Evolutionary conservation across 64 coral and sea anemone genomes (phyloP), one percentile per base, ranked within the genome.

Genomic region (Montipora sp.): DNA sequence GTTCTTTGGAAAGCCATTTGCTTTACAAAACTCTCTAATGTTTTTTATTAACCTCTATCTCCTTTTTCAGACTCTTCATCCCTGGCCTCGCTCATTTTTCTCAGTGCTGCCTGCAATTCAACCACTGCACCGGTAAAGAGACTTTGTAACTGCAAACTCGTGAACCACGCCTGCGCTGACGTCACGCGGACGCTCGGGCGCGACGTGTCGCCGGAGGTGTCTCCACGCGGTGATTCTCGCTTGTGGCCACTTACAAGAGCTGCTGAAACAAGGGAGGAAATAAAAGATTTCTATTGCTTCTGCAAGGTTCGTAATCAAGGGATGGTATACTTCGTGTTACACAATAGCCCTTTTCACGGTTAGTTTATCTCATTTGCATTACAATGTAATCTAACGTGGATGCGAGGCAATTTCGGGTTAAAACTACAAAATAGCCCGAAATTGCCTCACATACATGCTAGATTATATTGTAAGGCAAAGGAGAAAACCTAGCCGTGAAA

Each of bases 141-240:
- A 89, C 93, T 92, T 89, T 91, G 87, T 47, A 99, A 66, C 49
- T 92, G 94, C 15, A 51, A 50, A 60, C 95, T 99, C 0, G 83
- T 96, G 49, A 99, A 89, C 98, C 98, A 99, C 10, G 94, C 75
- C 73, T 90, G 94, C 19, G 93, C 83, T 68, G 63, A 73, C 8
- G 73, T 44, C 12, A 53, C 51, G 45, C 70, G 60, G 16, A 72
- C n/a, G 12, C 47, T 77, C 20, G 80, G 89, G 75, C 84, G 88
- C 91, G 92, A 83, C 20, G 84, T 97, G 12, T 79, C 75, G 3
- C 57, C 22, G 8, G 18, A 15, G 8, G 1, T 36, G 36, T 36
- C 36, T 36, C 36, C 36, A 36, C 36, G 36, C 36, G 49, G 1
- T 2, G 88, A 79, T 10, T 72, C 82, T 12, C 65, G 16, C 20